Evolutionary conservation across 2,113 vertebrate genomes (phyloP).

Genomic region (Galbula dea): DNA sequence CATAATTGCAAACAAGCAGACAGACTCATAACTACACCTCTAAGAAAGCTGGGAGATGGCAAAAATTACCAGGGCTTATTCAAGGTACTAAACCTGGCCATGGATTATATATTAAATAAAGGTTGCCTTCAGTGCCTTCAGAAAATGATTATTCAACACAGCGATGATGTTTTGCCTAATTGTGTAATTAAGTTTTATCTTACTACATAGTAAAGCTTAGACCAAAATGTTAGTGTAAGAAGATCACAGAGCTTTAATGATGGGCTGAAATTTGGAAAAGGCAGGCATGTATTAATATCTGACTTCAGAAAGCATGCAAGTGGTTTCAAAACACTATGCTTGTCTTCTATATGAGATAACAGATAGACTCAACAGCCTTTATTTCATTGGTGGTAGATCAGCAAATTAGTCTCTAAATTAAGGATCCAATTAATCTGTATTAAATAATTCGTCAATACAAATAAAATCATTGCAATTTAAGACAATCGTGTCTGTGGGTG

Average conservation of each 20-base stretch:
- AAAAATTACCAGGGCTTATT: conserved; percentile 51
- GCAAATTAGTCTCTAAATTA: conserved; percentile 17
- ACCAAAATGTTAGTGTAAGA: background rate
- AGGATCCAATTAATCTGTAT: background rate
- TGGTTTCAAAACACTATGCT: background rate
- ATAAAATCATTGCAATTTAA: background rate
- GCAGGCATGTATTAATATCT: background rate
- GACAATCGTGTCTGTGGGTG: background rate
- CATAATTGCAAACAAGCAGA: background rate
- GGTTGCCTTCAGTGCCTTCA: conserved; percentile 29
- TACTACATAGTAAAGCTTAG: background rate
- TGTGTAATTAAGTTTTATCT: conserved; percentile 16
- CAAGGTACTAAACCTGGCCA: conserved; percentile 8
- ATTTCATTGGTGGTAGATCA: background rate
- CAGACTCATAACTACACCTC: background rate
- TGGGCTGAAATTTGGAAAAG: background rate
- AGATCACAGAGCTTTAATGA: conserved; percentile 7
- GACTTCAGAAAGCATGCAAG: background rate
- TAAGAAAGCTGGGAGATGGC: background rate
- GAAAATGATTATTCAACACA: conserved; percentile 57
- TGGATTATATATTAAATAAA: conserved; percentile 63
- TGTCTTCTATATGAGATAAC: background rate
- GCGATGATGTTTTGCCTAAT: conserved; percentile 39
- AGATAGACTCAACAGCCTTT: background rate
- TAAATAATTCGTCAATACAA: background rate